Base-by-base conservation (phyloP, 2,113 vertebrate species). In the Poecile atricapillus region DNA sequence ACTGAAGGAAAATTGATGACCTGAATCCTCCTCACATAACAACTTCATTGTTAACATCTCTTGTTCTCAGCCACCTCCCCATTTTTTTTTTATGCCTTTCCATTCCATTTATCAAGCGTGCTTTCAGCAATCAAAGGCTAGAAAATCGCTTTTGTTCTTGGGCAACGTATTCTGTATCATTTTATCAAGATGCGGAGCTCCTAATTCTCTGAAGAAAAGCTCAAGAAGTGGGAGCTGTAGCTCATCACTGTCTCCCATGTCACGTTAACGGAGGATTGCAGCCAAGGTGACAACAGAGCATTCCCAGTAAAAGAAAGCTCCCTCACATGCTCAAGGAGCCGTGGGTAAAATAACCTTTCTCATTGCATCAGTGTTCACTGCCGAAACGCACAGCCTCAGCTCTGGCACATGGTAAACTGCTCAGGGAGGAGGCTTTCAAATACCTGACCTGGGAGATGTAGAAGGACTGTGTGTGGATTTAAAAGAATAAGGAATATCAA, bases 1-100 rank as follows among this genome's bases (percentile, higher is more conserved):
- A 70, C 85, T 83, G 94, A 86, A 94, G 80, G 91, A 90, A 95
- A 96, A 97, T 96, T 96, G 91, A 91, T 97, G 95, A 95, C 93
- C 95, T 92, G 95, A 94, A 96, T 81, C 79, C 50, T 90, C 74
- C 78, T 95, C 71, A 68, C 23, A 31, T 64, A 93, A 87, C 80
- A 91, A 88, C 47, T 90, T 63, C 67, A 94, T 94, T 97, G 89
- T 95, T 94, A 89, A 78, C 85, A 88, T 92, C 81, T 56, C 69
- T 80, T 94, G 39, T 93, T 58, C 65, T 89, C 31, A 13, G 31
- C 35, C n/a, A 69, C 55, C 55, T 56, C 58, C 31, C 53, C 17
- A 7, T 21, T 31, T 64, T 28, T 77, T 89, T 89, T 58, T 58
- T 22, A 65, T 43, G 63, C 79, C 21, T 75, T 94, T 78, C 47